Evolutionary conservation across 2,113 vertebrate genomes (phyloP), one percentile per base, ranked within the genome.

Genomic region (Phyllostomus discolor): DNA sequence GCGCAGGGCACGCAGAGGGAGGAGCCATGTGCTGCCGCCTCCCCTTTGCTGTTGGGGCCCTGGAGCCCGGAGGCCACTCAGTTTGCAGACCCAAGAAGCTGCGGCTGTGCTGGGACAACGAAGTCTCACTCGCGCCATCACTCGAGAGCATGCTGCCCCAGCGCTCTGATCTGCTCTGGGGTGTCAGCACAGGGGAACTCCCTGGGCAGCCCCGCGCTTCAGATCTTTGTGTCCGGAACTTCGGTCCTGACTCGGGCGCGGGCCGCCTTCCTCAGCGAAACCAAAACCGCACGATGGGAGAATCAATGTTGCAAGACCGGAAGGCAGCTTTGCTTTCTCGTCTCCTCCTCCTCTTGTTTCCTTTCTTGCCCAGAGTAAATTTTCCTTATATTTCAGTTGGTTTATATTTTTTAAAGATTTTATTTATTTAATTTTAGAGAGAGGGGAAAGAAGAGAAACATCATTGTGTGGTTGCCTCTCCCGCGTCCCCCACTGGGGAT

Each of bases 121-220:
- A 16, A 1, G 46, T 1, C 66, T 62, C 19, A 1, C 17, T 70
- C 26, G 3, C 0, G 7, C 5, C 0, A 0, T 2, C 11, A 43
- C 67, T 54, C 75, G 4, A 0, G 0, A 3, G 52, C 12, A 31
- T 4, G 0, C 41, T 0, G 2, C 24, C 15, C 50, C 4, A 4
- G 0, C 0, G 1, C 4, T 22, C 17, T 0, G n/a, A n/a, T n/a
- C n/a, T n/a, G n/a, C n/a, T n/a, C n/a, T n/a, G n/a, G n/a, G n/a
- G n/a, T n/a, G n/a, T n/a, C n/a, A n/a, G 8, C 8, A 1, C 1
- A 0, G 7, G 41, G 1, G 6, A 0, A 0, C 5, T 33, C 20
- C 11, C 28, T 6, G 0, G 7, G 75, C 15, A 31, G 35, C 16
- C 5, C 2, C 26, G 10, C 3, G 38, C 64, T 14, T 64, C 26